phyloP scores from a whole-genome alignment of 2,888 invertebrate species.

The Heliothis peltigera region DNA sequence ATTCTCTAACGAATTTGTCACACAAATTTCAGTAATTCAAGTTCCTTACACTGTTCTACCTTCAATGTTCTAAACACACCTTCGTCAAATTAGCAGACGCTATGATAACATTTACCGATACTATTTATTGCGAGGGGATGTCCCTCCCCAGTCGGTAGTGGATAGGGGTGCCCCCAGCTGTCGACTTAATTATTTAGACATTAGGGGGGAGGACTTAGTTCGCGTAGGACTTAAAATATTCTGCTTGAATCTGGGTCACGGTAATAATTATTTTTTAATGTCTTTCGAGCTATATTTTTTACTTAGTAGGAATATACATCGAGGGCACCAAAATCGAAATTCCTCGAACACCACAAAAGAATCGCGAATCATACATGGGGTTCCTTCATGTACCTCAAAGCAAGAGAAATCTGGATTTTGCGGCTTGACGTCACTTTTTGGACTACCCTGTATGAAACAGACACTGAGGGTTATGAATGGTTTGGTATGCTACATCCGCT shows the following conservation, averaged over 20 bases:
- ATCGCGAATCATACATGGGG: too few species aligned
- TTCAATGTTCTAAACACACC: slow-evolving; percentile 42
- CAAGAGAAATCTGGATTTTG: too few species aligned
- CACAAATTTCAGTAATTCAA: slow-evolving; percentile 27
- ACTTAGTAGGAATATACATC: too few species aligned
- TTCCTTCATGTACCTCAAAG: too few species aligned
- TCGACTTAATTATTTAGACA: slow-evolving; percentile 54
- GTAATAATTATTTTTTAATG: slow-evolving; percentile 14
- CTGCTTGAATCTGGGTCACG: slow-evolving; percentile 43
- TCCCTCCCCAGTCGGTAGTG: slow-evolving; percentile 22
- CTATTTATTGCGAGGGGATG: slow-evolving; percentile 71
- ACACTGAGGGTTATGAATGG: too few species aligned
- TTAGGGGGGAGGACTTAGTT: slow-evolving; percentile 38
- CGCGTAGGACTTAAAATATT: slow-evolving; percentile 36
- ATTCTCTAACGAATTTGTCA: slow-evolving; percentile 37
- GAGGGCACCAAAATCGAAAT: too few species aligned
- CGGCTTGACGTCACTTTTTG: too few species aligned
- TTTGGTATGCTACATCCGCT: background rate
- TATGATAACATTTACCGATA: slow-evolving; percentile 75
- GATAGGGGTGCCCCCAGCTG: slow-evolving; percentile 15
- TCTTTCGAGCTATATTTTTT: slow-evolving; percentile 10
- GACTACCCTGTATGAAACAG: too few species aligned
- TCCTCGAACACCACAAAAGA: too few species aligned
- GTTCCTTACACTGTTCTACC: slow-evolving; percentile 33
- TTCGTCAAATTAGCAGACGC: slow-evolving; percentile 72